phyloP scores from a whole-genome alignment of 2,888 invertebrate genomes.

The Slavum lentiscoides region DNA sequence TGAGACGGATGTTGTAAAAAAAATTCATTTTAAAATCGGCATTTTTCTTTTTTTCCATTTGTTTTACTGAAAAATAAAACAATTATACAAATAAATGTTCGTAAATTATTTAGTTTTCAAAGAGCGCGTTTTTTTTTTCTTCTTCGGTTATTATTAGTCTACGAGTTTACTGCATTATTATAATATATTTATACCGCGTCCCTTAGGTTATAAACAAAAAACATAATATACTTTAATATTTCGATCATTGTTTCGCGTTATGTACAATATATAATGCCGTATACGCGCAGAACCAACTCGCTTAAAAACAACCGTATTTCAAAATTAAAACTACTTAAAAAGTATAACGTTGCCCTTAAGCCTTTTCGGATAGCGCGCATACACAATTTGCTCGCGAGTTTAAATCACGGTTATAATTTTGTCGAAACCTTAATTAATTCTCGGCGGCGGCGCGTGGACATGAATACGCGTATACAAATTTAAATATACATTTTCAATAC shows the following conservation, averaged over 20 bases:
- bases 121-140: background rate
- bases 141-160: background rate
- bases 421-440: constrained; percentile 16
- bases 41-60: no score
- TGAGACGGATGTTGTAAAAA: no score
- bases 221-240: constrained; percentile 11
- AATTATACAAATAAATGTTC: background rate
- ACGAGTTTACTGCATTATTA: background rate
- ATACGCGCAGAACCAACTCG: background rate
- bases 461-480: background rate
- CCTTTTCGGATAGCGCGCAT: background rate
- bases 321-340: constrained; percentile 33
- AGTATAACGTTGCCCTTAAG: constrained; percentile 22
- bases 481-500: background rate
- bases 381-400: constrained; percentile 14
- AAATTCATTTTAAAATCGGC: no score
- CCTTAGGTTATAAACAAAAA: background rate
- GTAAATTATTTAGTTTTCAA: background rate
- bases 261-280: background rate
- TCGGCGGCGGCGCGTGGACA: background rate
- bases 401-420: constrained; percentile 20
- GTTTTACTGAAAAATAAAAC: background rate
- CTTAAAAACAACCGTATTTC: background rate
- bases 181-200: background rate
- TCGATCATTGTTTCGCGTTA: constrained; percentile 1